Evolutionary conservation across 2,888 invertebrate genomes (phyloP), one percentile per base, ranked within the genome.

Genomic region (Sthenelais limicola): DNA sequence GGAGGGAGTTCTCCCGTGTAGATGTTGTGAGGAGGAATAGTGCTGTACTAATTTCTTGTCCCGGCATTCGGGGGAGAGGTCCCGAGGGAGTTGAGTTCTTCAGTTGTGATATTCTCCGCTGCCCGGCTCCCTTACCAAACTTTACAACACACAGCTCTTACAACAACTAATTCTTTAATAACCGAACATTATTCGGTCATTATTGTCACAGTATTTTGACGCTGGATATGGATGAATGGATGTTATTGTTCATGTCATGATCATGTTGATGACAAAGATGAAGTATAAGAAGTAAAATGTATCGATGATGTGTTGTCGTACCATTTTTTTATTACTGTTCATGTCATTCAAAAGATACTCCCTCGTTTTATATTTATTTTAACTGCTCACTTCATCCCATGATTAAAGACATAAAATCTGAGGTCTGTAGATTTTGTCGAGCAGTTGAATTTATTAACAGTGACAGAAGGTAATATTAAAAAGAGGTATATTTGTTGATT

Each of bases 351-450:
- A n/a, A n/a, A n/a, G n/a, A n/a, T n/a, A 38, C 18, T 62, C 62
- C 62, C 15, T 35, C 3, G 62, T 62, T 62, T 38, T 43, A 62
- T 62, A 62, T n/a, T n/a, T n/a, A 35, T 62, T 24, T 38, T 62
- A 38, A 38, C 18, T 12, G 62, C 18, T 38, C 62, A 38, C 62
- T 35, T 62, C 18, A 62, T n/a, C 54, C 54, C 54, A n/a, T 30
- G 28, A 28, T 3, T 54, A 26, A 54, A 54, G 9, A 32, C 54
- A 32, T n/a, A 28, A 9, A 24, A 12, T 54, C 54, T 54, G 30
- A 15, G 15, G 28, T 62, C 38, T 38, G 62, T 62, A 62, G 62
- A 21, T 35, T 43, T 62, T 62, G n/a, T n/a, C 28, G 62, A 38
- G 12, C 35, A 35, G 43, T 38, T 35, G 62, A 24, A n/a, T 43